A percentile compares a stretch with the other conserved stretches of the same genome.
These are phyloP conservation scores for Dysidea cf. avara DNA, from an alignment of 37 sponge, comb jelly and placozoan genomes.

Conservation along the genomic window DNA sequence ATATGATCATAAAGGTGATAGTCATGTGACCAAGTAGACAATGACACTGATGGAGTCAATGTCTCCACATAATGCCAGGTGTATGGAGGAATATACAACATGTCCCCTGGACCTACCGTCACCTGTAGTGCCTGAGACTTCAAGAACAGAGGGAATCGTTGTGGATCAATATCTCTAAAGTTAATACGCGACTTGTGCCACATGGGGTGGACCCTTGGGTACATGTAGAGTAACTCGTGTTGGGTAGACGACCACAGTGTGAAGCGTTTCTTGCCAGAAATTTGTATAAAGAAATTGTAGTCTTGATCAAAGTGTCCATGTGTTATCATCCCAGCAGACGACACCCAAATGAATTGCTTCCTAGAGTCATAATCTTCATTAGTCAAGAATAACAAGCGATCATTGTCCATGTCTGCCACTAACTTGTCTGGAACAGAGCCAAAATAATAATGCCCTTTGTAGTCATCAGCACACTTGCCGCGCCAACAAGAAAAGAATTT, in stretches of 20 bases:
- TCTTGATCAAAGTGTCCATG: conserved; percentile 92
- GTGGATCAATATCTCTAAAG: conserved; percentile 47
- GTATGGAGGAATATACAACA: conserved; percentile 87
- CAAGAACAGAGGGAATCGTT: conserved; percentile 57
- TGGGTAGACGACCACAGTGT: conserved; percentile 79
- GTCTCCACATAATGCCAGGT: conserved; percentile 95
- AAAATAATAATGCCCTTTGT: conserved; percentile 83
- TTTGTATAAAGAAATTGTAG: conserved; percentile 85
- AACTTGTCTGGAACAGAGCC: conserved; percentile 47
- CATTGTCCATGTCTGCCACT: conserved; percentile 43
- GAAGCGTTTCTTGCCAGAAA: conserved; percentile 77
- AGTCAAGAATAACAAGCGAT: conserved; percentile 48
- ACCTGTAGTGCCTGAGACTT: conserved; percentile 68
- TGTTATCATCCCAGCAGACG: conserved; percentile 87
- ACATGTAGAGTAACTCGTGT: conserved; percentile 75
- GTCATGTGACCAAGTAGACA: conserved; percentile 96
- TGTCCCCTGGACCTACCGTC: conserved; percentile 73
- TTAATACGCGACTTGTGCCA: conserved; percentile 93
- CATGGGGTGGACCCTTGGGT: conserved; percentile 87
- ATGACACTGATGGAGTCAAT: conserved; percentile 76
- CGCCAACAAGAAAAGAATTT: conserved; percentile 62
- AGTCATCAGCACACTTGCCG: conserved; percentile 40
- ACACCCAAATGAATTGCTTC: conserved; percentile 89
- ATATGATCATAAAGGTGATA: conserved; percentile 82
- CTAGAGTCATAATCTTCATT: conserved; percentile 38